phyloP scores from a whole-genome alignment of 2,888 invertebrate species.

The Callinectes sapidus region DNA sequence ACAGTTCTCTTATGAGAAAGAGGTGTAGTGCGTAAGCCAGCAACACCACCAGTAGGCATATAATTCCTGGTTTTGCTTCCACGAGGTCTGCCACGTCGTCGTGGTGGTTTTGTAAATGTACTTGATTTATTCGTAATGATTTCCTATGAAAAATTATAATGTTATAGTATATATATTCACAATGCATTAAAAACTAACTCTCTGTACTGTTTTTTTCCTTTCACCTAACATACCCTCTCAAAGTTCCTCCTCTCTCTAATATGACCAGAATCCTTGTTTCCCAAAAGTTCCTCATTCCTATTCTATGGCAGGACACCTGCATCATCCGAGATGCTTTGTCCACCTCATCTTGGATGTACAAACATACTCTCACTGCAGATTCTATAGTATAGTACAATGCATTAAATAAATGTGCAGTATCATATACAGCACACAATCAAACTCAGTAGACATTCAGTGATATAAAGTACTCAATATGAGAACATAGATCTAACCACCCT shows the following conservation, averaged over 20 bases:
- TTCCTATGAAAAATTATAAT: neutral
- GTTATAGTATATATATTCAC: neutral
- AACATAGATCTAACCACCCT: no score
- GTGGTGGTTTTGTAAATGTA: neutral
- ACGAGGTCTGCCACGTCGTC: constrained; percentile 51
- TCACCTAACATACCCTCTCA: neutral
- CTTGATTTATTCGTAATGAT: constrained; percentile 2
- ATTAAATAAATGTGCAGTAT: no score
- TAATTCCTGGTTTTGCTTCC: constrained; percentile 46
- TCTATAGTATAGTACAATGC: no score
- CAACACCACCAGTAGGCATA: neutral
- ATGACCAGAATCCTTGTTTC: neutral
- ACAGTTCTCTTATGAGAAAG: constrained; percentile 31
- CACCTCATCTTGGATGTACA: no score
- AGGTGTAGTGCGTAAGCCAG: constrained; percentile 3
- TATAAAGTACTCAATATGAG: no score
- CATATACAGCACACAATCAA: no score
- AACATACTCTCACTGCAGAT: no score
- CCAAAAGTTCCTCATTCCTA: neutral
- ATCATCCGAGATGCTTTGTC: no score
- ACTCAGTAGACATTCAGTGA: no score
- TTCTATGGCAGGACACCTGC: no score
- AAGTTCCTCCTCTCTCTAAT: neutral
- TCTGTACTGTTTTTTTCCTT: neutral
- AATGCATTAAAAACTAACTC: neutral